Evolutionary conservation across 2,797 vertebrate genomes (phyloP), one percentile per base, ranked within the genome.

Genomic region (Fistularia commersonii): DNA sequence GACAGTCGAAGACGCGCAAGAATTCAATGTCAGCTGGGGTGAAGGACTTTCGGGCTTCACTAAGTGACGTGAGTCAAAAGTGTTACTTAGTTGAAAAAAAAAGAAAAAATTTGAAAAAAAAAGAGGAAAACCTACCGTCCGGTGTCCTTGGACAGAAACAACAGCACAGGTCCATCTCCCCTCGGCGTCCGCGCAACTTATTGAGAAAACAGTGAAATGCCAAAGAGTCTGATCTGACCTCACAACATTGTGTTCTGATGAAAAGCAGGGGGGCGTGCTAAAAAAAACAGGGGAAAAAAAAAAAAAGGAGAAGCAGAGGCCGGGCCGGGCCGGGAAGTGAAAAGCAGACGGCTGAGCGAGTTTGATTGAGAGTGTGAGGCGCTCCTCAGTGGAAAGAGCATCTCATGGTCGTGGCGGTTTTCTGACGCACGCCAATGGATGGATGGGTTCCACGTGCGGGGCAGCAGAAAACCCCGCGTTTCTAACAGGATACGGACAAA

Each of bases 111-210:
- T n/a, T n/a, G n/a, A 61, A 51, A 8, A 15, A 35, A 11, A 39
- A n/a, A 36, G 33, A 33, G 15, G 7, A 12, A 41, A 41, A 54
- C 86, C 54, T 83, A 87, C 84, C 84, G 11, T 53, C 5, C 7
- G 13, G 47, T 1, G 49, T 63, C 60, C 61, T 47, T 1, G 55
- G 14, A 44, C 88, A 88, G 54, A 82, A 71, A 61, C 89, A 90
- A 48, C 88, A 90, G 83, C 90, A 90, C 13, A 88, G 59, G 49
- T 87, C 83, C 90, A 91, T 91, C 81, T 62, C 49, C 62, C 48
- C 71, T 48, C 56, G 51, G 72, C 44, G 68, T 54, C 82, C 77
- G 55, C 70, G 48, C 67, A 60, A 76, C 81, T 84, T 86, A 88
- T 69, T 72, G 58, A 68, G 62, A 61, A 80, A 84, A 84, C 23